These are phyloP conservation scores for Hexactinellida sp. DNA, from an alignment of 37 sponge, comb jelly and placozoan species.

Conservation along the genomic window DNA sequence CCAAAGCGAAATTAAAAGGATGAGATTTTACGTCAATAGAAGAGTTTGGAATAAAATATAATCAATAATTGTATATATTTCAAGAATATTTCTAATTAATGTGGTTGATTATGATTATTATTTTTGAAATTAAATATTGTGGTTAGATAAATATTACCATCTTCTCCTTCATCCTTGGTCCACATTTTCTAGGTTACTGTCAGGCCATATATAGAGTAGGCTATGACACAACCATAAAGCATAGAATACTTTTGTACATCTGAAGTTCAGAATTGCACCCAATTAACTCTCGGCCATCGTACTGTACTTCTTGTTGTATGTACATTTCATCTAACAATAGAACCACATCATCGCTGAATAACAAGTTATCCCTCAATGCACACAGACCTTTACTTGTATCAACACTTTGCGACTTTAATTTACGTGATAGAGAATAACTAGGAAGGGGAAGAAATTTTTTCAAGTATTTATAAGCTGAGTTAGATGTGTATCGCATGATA, in stretches of 20 bases:
- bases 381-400: not conserved
- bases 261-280: slow-evolving; percentile 17
- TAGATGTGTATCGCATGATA: slow-evolving; percentile 4
- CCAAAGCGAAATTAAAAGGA: too few species aligned
- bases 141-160: too few species aligned
- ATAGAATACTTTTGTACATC: not conserved
- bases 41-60: too few species aligned
- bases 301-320: slow-evolving; percentile 14
- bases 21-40: too few species aligned
- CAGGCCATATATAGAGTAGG: too few species aligned
- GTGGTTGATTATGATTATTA: too few species aligned
- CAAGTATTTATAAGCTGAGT: not conserved
- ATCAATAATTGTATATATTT: too few species aligned
- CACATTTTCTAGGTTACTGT: too few species aligned
- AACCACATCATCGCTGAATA: not conserved
- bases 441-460: slow-evolving; percentile 7
- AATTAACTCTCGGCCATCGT: not conserved
- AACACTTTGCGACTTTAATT: slow-evolving; percentile 5
- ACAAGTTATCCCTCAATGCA: slow-evolving; percentile 11
- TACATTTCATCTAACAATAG: slow-evolving; percentile 8
- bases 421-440: not conserved
- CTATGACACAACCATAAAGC: slow-evolving; percentile 10
- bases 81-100: too few species aligned
- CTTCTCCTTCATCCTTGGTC: too few species aligned
- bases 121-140: too few species aligned